Base-by-base conservation (phyloP, 2,888 invertebrate genomes). In the Melipona bicolor region DNA sequence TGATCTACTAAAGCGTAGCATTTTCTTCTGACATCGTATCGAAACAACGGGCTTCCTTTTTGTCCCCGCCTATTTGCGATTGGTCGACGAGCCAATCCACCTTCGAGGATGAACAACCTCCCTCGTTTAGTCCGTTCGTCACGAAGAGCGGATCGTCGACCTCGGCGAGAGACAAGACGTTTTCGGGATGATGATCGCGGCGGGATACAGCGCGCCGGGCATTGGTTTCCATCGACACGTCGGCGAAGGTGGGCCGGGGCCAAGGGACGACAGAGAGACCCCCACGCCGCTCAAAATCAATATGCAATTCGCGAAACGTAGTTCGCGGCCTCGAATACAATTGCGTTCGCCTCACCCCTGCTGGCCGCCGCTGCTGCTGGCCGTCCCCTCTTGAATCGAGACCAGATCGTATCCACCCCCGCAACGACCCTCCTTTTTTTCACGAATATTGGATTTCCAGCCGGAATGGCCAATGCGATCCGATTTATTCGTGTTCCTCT, bases 301-400 rank as follows among this genome's bases (percentile, higher is more conserved):
- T 89, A 89, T 85, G 89, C 88, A 85, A 89, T 88, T 88, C 86
- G 84, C 82, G 87, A 87, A 88, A 86, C 86, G 86, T 86, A 87
- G 88, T 87, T 84, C 87, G 85, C 86, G 87, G 83, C 87, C 80
- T 79, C 86, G 84, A 81, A 87, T 84, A 88, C 87, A 87, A 88
- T 87, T 87, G 87, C 87, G 73, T 83, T 64, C 73, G 75, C 61
- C 65, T 73, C 80, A 15, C 59, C 75, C 73, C 83, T 56, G 64
- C 54, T 56, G 32, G 32, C 32, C 32, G 32, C 32, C 4, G 17
- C 50, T 71, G n/a, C 49, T 19, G 54, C 61, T 49, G 52, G 24
- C 65, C 36, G 61, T 56, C 65, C 77, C 73, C 70, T 62, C 76
- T 78, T 68, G 77, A 62, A 65, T 79, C 77, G 67, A 82, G 27